Conservation (phyloP, 1,140 invertebrate genomes). For the Drosophila pallidifrons region DNA sequence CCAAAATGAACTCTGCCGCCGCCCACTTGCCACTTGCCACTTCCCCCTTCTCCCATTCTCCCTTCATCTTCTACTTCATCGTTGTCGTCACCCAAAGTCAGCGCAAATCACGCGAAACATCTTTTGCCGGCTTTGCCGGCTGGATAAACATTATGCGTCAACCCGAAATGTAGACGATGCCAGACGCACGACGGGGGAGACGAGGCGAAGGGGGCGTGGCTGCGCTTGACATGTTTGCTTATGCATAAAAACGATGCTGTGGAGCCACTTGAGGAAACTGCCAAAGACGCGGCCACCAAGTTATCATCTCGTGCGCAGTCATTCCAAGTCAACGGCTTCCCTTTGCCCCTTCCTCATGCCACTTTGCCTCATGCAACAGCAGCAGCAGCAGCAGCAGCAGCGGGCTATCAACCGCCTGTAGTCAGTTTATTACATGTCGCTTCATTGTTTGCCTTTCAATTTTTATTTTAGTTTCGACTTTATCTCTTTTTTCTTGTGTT, state of each 20-base stretch:
- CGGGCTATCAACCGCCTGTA: conserved; percentile 49
- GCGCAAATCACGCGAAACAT: conserved; percentile 76
- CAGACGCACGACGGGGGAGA: not conserved
- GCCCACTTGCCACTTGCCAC: not conserved
- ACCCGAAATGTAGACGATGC: not conserved
- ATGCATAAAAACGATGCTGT: conserved; percentile 74
- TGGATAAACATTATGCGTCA: conserved; percentile 76
- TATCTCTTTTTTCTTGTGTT: conserved; percentile 47
- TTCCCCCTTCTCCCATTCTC: no score
- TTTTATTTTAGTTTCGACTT: conserved; percentile 78
- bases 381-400: not conserved
- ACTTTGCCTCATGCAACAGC: not conserved
- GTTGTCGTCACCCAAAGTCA: conserved; percentile 7
- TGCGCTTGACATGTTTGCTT: conserved; percentile 79
- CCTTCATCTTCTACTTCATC: no score
- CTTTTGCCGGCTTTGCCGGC: conserved; percentile 74
- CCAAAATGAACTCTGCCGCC: conserved; percentile 70
- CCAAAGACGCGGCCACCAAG: conserved; percentile 55
- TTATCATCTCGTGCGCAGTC: conserved; percentile 71
- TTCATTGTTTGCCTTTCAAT: conserved; percentile 78
- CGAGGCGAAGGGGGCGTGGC: conserved; percentile 28
- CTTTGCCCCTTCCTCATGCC: not conserved
- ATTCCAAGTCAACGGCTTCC: conserved; percentile 24
- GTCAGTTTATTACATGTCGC: conserved; percentile 78
- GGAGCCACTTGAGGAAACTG: conserved; percentile 53